phyloP scores from a whole-genome alignment of 1,140 invertebrate species.

The Drosophila busckii region DNA sequence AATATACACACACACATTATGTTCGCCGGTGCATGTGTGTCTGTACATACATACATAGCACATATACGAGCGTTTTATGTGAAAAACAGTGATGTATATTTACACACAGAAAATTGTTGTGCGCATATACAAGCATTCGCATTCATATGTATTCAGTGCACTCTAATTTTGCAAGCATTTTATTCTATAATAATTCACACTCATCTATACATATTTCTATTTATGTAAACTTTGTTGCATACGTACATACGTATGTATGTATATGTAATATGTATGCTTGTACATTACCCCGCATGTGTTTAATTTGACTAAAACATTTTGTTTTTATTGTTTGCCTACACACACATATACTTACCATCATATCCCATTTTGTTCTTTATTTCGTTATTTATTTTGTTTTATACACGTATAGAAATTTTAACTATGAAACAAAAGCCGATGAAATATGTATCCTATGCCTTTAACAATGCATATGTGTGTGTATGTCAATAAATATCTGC shows the following conservation, averaged over 20 bases:
- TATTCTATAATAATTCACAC: too few species aligned
- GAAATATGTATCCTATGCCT: conserved; percentile 62
- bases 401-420: conserved; percentile 41
- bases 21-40: conserved; percentile 23
- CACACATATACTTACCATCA: conserved; percentile 46
- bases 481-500: conserved; percentile 42
- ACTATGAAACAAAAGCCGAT: conserved; percentile 52
- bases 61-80: too few species aligned
- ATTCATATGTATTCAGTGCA: neutral
- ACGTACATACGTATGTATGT: conserved; percentile 16
- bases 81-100: conserved; percentile 4
- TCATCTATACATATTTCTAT: conserved; percentile 30
- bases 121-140: too few species aligned
- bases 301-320: conserved; percentile 6
- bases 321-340: too few species aligned
- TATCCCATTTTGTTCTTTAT: conserved; percentile 48
- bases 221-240: conserved; percentile 30
- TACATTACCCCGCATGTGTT: conserved; percentile 15
- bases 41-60: neutral
- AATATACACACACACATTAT: conserved; percentile 17
- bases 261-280: conserved; percentile 15
- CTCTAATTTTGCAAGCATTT: conserved; percentile 16
- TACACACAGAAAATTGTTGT: too few species aligned
- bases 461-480: conserved; percentile 56
- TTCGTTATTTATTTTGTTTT: conserved; percentile 15